A percentile compares a stretch with the other conserved stretches of the same genome.
These are phyloP conservation scores for Parapsyche elsis DNA, from an alignment of 1,140 invertebrate species.

Conservation along the genomic window DNA sequence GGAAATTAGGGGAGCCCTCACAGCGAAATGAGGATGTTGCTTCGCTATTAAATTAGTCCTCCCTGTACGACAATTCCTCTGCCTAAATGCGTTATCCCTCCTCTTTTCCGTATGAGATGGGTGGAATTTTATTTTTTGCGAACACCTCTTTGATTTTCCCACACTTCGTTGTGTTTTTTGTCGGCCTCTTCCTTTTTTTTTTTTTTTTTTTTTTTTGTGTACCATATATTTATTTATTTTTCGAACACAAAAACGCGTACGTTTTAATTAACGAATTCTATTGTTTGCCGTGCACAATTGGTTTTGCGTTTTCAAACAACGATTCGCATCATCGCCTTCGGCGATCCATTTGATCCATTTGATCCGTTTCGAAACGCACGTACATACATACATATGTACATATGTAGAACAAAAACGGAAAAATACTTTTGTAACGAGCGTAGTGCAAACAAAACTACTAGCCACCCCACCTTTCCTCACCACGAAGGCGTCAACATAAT, in stretches of 20 bases:
- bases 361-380: neutral
- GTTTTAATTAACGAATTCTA: slow-evolving; percentile 1
- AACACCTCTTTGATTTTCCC: slow-evolving; percentile 17
- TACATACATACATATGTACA: neutral
- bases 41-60: slow-evolving; percentile 23
- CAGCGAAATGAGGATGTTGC: slow-evolving; percentile 1
- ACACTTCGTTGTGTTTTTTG: neutral
- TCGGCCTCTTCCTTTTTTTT: neutral
- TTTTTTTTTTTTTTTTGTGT: neutral
- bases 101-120: neutral
- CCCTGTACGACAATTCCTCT: slow-evolving; percentile 13
- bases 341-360: neutral
- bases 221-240: neutral
- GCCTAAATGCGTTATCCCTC: slow-evolving; percentile 12
- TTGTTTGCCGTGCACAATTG: neutral
- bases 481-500: neutral
- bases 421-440: no score
- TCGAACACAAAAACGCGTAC: neutral
- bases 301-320: neutral
- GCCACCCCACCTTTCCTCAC: neutral
- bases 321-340: neutral
- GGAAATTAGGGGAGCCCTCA: slow-evolving; percentile 3
- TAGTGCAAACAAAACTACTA: no score
- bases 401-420: neutral
- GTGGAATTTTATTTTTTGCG: slow-evolving; percentile 3